phyloP scores from a whole-genome alignment of 2,888 invertebrate species.

The Zygothrica quintamaculata region DNA sequence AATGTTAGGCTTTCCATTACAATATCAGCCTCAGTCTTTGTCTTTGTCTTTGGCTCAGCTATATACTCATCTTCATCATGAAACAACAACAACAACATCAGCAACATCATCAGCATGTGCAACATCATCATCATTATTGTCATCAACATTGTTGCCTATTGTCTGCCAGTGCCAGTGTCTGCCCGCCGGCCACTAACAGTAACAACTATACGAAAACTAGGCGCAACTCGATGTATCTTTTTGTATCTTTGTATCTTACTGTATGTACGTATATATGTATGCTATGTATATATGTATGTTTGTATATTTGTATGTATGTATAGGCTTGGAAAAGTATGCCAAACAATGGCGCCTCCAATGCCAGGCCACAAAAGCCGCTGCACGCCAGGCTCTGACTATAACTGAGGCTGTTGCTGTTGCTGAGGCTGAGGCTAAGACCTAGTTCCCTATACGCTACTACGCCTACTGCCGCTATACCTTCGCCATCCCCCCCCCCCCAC shows the following conservation, averaged over 20 bases:
- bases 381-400: constrained; percentile 24
- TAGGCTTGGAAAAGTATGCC: constrained; percentile 63
- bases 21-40: constrained; percentile 45
- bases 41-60: background rate
- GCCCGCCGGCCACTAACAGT: constrained; percentile 69
- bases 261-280: background rate
- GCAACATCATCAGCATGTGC: constrained; percentile 36
- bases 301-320: constrained; percentile 28
- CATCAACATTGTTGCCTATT: constrained; percentile 58
- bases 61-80: constrained; percentile 7
- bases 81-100: background rate
- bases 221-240: constrained; percentile 35
- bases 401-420: no score
- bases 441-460: background rate
- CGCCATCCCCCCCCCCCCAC: background rate
- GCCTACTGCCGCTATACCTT: no score
- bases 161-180: constrained; percentile 71
- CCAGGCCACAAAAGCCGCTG: constrained; percentile 53
- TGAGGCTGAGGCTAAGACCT: background rate
- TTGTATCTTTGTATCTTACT: background rate
- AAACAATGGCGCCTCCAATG: constrained; percentile 76
- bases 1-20: constrained; percentile 6
- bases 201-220: constrained; percentile 72
- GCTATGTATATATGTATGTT: background rate
- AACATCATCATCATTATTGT: constrained; percentile 44